A percentile compares a stretch with the other conserved stretches of the same genome.
phyloP scores from a whole-genome alignment of 35 echinoderm and acorn worm genomes.

The Apostichopus californicus region DNA sequence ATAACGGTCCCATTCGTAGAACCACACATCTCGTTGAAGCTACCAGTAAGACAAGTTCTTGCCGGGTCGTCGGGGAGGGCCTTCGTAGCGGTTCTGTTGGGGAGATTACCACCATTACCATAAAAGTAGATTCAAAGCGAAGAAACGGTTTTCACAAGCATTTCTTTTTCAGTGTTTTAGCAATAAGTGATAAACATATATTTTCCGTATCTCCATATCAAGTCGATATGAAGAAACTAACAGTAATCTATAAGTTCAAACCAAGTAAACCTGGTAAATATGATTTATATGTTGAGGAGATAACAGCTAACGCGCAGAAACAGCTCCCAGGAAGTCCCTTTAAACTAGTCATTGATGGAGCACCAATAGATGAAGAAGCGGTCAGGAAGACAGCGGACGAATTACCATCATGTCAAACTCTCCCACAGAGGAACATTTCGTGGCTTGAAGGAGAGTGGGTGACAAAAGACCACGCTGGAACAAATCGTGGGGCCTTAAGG shows the following conservation, averaged over 20 bases:
- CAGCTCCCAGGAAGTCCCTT: slow-evolving; percentile 11
- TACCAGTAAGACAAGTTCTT: too few relatives aligned
- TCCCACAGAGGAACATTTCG: background rate
- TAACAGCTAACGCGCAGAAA: background rate
- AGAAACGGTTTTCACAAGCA: background rate
- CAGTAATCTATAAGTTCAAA: background rate
- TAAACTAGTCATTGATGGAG: slow-evolving; percentile 2
- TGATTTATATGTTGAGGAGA: slow-evolving; percentile 23
- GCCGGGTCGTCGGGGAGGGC: background rate
- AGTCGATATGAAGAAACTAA: background rate
- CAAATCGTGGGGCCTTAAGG: background rate
- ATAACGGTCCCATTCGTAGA: too few relatives aligned
- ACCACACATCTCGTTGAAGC: too few relatives aligned
- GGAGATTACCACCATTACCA: background rate
- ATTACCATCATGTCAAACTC: slow-evolving; percentile 14
- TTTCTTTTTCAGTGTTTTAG: background rate
- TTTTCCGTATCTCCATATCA: background rate
- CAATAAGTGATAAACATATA: slow-evolving; percentile 1
- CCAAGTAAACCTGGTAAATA: background rate
- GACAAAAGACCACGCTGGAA: background rate
- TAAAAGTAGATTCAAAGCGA: background rate
- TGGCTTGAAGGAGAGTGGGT: slow-evolving; percentile 19
- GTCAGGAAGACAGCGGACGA: background rate
- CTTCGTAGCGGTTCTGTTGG: background rate
- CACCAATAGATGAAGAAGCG: too few relatives aligned